Conservation (phyloP, 1,140 invertebrate genomes). For the Leptopilina clavipes region DNA sequence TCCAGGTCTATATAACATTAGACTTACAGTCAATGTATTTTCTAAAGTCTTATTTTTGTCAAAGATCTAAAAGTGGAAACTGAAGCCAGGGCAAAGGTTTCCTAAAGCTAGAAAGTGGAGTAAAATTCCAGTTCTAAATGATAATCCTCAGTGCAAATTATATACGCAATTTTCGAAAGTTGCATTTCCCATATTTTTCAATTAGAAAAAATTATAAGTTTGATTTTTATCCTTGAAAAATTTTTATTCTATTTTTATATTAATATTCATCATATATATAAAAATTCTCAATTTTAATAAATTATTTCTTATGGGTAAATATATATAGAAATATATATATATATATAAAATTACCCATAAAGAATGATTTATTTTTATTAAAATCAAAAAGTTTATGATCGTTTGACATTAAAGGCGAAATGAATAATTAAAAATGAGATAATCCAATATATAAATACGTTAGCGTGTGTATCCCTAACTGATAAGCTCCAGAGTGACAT, state of each 20-base stretch:
- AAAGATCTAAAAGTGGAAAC: slow-evolving; percentile 16
- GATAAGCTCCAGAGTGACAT: neutral
- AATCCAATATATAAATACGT: neutral
- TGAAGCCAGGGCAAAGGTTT: slow-evolving; percentile 18
- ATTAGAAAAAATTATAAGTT: too few relatives aligned
- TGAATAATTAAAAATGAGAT: slow-evolving; percentile 3
- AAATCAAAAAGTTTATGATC: neutral
- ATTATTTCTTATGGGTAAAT: too few relatives aligned
- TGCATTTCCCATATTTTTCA: too few relatives aligned
- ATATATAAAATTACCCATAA: neutral
- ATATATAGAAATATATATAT: too few relatives aligned
- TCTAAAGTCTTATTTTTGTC: slow-evolving; percentile 16
- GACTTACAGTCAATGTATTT: slow-evolving; percentile 14
- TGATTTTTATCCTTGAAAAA: too few relatives aligned
- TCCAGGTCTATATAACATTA: slow-evolving; percentile 19
- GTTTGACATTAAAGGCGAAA: neutral
- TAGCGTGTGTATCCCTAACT: neutral
- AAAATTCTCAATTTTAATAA: too few relatives aligned
- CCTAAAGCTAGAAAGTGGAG: slow-evolving; percentile 4
- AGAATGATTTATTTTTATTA: neutral
- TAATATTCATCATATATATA: too few relatives aligned
- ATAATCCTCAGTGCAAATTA: neutral
- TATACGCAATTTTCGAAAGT: neutral
- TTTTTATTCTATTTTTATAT: too few relatives aligned
- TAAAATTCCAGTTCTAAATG: slow-evolving; percentile 19